These are phyloP conservation scores for Hippoglossus stenolepis DNA, from an alignment of 2,113 vertebrate species.

Conservation along the genomic window DNA sequence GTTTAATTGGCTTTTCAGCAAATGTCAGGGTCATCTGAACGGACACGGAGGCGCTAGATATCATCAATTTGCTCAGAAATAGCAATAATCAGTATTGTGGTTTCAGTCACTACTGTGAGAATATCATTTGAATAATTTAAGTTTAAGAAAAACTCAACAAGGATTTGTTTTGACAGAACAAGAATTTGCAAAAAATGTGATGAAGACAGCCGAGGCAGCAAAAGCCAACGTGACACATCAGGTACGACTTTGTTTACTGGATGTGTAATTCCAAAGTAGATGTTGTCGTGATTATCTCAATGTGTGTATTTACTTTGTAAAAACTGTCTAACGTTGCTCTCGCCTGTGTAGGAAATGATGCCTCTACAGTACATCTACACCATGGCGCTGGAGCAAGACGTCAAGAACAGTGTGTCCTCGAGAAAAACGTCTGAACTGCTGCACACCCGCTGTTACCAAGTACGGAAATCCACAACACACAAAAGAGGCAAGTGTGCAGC, in stretches of 20 bases:
- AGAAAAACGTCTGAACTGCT: slow-evolving; percentile 80
- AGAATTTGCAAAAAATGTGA: slow-evolving; percentile 87
- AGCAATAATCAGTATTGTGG: not conserved
- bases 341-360: slow-evolving; percentile 84
- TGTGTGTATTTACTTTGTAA: not conserved
- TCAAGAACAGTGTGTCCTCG: slow-evolving; percentile 79
- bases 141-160: not conserved
- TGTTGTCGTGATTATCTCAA: not conserved
- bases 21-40: too few species aligned
- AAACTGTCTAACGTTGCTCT: not conserved
- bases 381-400: slow-evolving; percentile 89
- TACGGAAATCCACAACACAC: slow-evolving; percentile 8
- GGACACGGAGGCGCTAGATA: too few species aligned
- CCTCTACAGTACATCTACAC: slow-evolving; percentile 88
- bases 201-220: slow-evolving; percentile 87
- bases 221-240: slow-evolving; percentile 84
- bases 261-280: not conserved
- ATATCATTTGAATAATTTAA: not conserved
- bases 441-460: slow-evolving; percentile 91
- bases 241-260: slow-evolving; percentile 74
- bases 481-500: not conserved
- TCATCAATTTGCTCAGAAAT: not conserved
- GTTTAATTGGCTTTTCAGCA: too few species aligned
- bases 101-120: not conserved
- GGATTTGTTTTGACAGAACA: slow-evolving; percentile 76